Evolutionary conservation across 2,888 invertebrate genomes (phyloP), one percentile per base, ranked within the genome.

Genomic region (Netelia fuscicornis): DNA sequence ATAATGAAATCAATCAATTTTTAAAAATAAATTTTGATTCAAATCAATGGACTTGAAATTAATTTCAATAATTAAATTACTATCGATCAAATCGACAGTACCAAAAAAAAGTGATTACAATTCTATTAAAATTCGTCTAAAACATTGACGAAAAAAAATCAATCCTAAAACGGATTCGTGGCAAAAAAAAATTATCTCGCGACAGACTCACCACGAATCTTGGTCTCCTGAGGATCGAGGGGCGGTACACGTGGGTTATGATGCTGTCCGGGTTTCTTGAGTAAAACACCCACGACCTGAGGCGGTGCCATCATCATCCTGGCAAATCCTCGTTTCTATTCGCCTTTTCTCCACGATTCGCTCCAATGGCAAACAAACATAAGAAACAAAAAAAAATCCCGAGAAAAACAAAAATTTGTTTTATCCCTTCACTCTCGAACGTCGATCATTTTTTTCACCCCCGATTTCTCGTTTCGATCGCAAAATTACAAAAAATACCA

Each of bases 251-350:
- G 90, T 77, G 91, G 90, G 86, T 91, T 90, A 84, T 44, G 89
- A 78, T 90, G 91, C 78, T 92, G 92, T 77, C 93, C 93, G 52
- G 93, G 93, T 88, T 93, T 93, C 88, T 93, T 93, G 84, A 92
- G 88, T 88, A 93, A 88, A 64, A 93, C 93, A 88, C 93, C 93
- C 90, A 93, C 93, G 84, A 93, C 91, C 86, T 93, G 92, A 84
- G 93, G 93, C 84, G 93, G 92, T 90, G 92, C 91, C 92, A 93
- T 92, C 93, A 91, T 93, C 93, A 91, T 93, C 89, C 85, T 87
- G 87, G 68, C 52, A 64, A 80, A 76, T 42, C 20, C 71, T 64
- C 72, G 23, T 44, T 52, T 68, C 20, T 42, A n/a, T 44, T 44
- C 42, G 11, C 44, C 58, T 60, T 67, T 30, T 67, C 44, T 17